Evolutionary conservation across 2,113 vertebrate species (phyloP).

Genomic region (Callospermophilus lateralis): DNA sequence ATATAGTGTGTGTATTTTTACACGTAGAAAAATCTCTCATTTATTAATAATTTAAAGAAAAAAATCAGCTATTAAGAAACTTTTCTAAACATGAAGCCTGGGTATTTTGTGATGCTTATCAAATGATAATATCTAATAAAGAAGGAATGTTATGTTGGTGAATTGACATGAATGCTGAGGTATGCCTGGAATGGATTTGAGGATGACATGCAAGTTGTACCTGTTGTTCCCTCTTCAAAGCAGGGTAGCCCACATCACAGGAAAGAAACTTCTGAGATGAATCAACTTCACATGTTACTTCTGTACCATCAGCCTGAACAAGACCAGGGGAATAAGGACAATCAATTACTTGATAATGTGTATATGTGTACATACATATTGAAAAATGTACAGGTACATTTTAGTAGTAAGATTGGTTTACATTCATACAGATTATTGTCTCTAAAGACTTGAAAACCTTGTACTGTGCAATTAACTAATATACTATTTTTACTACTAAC

Average conservation of each 20-base stretch:
- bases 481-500: not conserved
- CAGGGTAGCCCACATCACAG: constrained; percentile 94
- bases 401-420: not conserved
- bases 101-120: not conserved
- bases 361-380: not conserved
- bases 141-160: not conserved
- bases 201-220: constrained; percentile 80
- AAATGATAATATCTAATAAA: not conserved
- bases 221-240: constrained; percentile 89
- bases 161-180: not conserved
- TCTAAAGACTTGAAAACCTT: not conserved
- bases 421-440: not conserved
- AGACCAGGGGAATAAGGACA: constrained; percentile 15
- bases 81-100: not conserved
- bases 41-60: not conserved
- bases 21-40: not conserved
- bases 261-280: constrained; percentile 86
- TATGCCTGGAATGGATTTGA: constrained; percentile 1
- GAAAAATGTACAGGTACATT: not conserved
- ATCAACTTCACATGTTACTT: constrained; percentile 91
- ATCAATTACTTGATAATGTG: not conserved
- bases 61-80: not conserved
- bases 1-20: not conserved
- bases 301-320: constrained; percentile 90
- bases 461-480: not conserved